Evolutionary conservation across 2,888 invertebrate species (phyloP).

Genomic region (Silvanus unidentatus): DNA sequence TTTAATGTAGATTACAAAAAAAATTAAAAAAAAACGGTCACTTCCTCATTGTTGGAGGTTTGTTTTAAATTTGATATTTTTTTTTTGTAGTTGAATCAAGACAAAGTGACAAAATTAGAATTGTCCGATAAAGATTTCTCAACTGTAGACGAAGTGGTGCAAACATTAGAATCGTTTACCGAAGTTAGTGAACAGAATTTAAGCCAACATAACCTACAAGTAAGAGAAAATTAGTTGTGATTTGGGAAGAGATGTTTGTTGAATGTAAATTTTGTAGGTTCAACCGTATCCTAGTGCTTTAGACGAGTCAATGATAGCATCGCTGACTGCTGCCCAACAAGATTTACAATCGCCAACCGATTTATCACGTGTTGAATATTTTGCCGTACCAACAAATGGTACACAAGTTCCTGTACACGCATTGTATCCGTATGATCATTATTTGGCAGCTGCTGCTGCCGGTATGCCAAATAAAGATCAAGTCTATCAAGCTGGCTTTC

Average conservation of each 20-base stretch:
- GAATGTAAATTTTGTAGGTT: slow-evolving; percentile 29
- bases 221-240: slow-evolving; percentile 17
- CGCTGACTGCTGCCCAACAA: slow-evolving; percentile 42
- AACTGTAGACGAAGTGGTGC: slow-evolving; percentile 43
- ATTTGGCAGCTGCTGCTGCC: slow-evolving; percentile 44
- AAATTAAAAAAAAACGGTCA: too few species aligned
- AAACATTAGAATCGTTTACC: slow-evolving; percentile 49
- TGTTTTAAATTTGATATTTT: slow-evolving; percentile 1
- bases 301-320: slow-evolving; percentile 45
- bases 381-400: slow-evolving; percentile 43
- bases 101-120: slow-evolving; percentile 32
- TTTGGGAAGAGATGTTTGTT: not conserved
- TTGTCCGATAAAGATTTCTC: slow-evolving; percentile 38
- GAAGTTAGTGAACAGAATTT: slow-evolving; percentile 48
- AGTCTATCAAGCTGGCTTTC: slow-evolving; percentile 44
- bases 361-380: slow-evolving; percentile 46
- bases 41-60: not conserved
- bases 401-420: slow-evolving; percentile 41
- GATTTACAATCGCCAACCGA: slow-evolving; percentile 32
- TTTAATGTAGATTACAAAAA: too few species aligned
- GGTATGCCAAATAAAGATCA: slow-evolving; percentile 35
- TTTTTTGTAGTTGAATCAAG: slow-evolving; percentile 34
- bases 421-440: slow-evolving; percentile 44
- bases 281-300: slow-evolving; percentile 40
- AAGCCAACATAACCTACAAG: slow-evolving; percentile 36